phyloP scores from a whole-genome alignment of 2,797 vertebrate genomes.

The Platalea minor region DNA sequence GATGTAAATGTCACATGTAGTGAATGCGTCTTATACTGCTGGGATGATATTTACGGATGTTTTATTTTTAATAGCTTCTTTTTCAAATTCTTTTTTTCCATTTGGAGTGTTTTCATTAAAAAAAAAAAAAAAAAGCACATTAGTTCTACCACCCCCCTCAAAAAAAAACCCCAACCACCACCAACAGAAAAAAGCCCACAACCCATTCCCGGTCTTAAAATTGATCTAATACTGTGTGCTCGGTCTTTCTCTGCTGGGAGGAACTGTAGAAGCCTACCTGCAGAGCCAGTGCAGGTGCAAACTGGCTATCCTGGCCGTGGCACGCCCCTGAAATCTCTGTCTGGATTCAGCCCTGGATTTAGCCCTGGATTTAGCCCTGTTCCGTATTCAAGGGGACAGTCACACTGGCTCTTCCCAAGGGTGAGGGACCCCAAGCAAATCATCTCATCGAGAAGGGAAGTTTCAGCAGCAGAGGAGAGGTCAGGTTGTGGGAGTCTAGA shows the following conservation, averaged over 20 bases:
- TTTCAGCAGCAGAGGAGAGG: neutral
- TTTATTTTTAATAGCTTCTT: neutral
- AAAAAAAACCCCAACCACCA: fast-evolving
- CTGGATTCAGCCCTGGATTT: no score
- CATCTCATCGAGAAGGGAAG: neutral
- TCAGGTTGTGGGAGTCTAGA: neutral
- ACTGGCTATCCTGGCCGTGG: no score
- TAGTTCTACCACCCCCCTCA: fast-evolving
- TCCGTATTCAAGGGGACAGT: neutral
- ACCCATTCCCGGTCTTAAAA: neutral
- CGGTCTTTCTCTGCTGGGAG: fast-evolving
- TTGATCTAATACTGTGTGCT: neutral
- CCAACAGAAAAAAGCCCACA: fast-evolving
- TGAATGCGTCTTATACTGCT: neutral
- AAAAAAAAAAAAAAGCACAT: neutral
- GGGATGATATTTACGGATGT: neutral
- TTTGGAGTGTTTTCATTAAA: neutral
- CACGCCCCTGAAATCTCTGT: neutral
- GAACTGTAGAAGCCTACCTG: neutral
- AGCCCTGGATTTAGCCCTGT: neutral
- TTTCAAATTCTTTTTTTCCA: neutral
- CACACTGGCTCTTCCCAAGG: neutral
- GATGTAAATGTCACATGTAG: neutral
- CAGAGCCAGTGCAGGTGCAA: neutral
- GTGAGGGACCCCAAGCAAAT: neutral